A percentile compares a stretch with the other conserved stretches of the same genome.
phyloP scores from a whole-genome alignment of 2,797 vertebrate genomes.

The Parotocinclus haroldoi region DNA sequence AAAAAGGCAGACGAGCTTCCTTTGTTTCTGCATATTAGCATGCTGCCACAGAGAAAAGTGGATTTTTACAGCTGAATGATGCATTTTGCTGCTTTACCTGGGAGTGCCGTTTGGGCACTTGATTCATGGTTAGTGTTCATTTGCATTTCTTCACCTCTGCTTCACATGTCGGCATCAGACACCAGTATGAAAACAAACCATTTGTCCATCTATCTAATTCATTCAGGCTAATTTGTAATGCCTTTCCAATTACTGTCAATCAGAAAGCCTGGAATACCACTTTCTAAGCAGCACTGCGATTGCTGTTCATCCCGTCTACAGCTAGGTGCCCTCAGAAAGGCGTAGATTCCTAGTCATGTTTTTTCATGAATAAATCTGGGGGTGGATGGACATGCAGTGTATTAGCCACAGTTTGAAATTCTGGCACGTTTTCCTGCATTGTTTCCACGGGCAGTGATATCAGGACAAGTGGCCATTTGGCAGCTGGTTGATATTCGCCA shows the following conservation, averaged over 20 bases:
- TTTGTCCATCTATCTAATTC: slow-evolving; percentile 29
- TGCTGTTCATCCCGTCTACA: slow-evolving; percentile 19
- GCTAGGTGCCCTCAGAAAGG: slow-evolving; percentile 9
- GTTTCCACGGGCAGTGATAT: slow-evolving; percentile 33
- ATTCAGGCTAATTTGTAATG: slow-evolving; percentile 40
- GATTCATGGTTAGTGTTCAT: slow-evolving; percentile 24
- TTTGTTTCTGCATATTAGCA: slow-evolving; percentile 15
- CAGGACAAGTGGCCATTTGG: slow-evolving; percentile 40
- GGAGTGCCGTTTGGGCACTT: slow-evolving; percentile 13
- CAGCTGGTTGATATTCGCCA: slow-evolving; percentile 32
- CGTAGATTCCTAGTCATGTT: slow-evolving; percentile 33
- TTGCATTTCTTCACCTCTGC: slow-evolving; percentile 39
- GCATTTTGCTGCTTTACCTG: slow-evolving; percentile 25
- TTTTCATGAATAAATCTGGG: slow-evolving; percentile 15
- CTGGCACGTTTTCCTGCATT: slow-evolving; percentile 22
- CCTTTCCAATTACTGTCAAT: slow-evolving; percentile 45
- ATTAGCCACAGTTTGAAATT: slow-evolving; percentile 39
- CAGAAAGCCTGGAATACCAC: slow-evolving; percentile 20
- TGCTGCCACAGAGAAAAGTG: background rate
- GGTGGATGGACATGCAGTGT: slow-evolving; percentile 21
- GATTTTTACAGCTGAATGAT: slow-evolving; percentile 20
- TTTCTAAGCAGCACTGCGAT: slow-evolving; percentile 20
- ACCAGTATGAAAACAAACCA: slow-evolving; percentile 13
- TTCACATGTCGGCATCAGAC: slow-evolving; percentile 3
- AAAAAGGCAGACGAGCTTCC: slow-evolving; percentile 2